Base-by-base conservation (phyloP, 2,113 vertebrate species). In the Centrocercus urophasianus region DNA sequence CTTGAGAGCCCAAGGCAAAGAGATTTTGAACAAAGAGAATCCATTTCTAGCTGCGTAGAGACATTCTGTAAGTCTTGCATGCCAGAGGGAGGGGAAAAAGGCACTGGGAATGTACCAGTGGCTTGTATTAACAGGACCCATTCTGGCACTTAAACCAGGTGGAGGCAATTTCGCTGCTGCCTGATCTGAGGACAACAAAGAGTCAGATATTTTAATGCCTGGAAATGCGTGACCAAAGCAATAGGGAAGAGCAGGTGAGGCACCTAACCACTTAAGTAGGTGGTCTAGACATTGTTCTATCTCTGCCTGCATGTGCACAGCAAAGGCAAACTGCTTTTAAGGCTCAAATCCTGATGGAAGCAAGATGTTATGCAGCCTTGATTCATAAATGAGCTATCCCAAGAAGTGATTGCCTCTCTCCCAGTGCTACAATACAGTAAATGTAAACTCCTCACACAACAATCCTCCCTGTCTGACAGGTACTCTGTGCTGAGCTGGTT, bases 251-350 rank as follows among this genome's bases (percentile, higher is more conserved):
- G 57, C 65, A 48, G 32, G 59, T 69, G 54, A 85, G 73, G 59
- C 34, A 43, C 36, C 83, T 52, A 65, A 56, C 11, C 77, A 45
- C 61, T 47, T 30, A 52, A 30, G 6, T 74, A 27, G 71, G 4
- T 27, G 56, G 12, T 38, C 27, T 42, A 67, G 63, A 60, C 13
- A 9, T 52, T 11, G 16, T 24, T 52, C 54, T 71, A 30, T n/a
- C 75, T 71, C 60, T 81, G 43, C 63, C 47, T 42, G 66, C 5
- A 0, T 7, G 30, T 9, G 25, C 61, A 71, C 0, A 0, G 72
- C 52, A 72, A 84, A 82, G 50, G 19, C 75, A 83, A 82, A 75
- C 8, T 2, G 6, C 61, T 82, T 64, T 57, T 57, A 21, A 57
- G 47, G 8, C 47, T 32, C 34, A 63, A 45, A 50, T 25, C 61